Conservation (phyloP, 1,140 invertebrate species). For the Leptinotarsa texana region DNA sequence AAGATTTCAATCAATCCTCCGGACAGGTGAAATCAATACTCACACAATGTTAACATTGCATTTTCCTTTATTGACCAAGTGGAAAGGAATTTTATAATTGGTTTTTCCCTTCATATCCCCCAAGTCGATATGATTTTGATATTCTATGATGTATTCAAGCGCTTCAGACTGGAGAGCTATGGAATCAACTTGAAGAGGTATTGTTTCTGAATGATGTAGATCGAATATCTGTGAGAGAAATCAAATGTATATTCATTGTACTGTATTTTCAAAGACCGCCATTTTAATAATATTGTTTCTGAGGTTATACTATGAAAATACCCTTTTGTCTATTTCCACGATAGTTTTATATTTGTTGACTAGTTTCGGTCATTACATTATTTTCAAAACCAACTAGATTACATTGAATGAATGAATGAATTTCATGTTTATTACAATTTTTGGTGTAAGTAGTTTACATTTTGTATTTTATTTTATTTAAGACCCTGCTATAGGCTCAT, state of each 20-base stretch:
- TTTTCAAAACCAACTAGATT: too few relatives aligned
- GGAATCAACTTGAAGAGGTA: slow-evolving; percentile 35
- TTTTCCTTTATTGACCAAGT: slow-evolving; percentile 19
- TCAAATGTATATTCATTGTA: not conserved
- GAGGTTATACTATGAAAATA: too few relatives aligned
- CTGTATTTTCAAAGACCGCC: too few relatives aligned
- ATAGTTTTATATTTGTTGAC: too few relatives aligned
- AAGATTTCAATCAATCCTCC: not conserved
- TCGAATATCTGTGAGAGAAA: slow-evolving; percentile 41
- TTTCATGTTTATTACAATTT: too few relatives aligned
- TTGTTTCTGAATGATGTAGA: slow-evolving; percentile 24
- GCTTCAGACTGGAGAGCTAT: slow-evolving; percentile 31
- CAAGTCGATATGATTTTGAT: slow-evolving; percentile 32
- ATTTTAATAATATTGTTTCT: not conserved
- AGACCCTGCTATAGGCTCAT: too few relatives aligned
- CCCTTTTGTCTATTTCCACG: too few relatives aligned
- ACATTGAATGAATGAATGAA: too few relatives aligned
- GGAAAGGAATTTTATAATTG: slow-evolving; percentile 28
- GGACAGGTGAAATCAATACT: not conserved
- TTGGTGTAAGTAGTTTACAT: too few relatives aligned
- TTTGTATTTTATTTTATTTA: too few relatives aligned
- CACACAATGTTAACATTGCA: not conserved
- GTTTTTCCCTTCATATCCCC: slow-evolving; percentile 37
- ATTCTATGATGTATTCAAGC: slow-evolving; percentile 32
- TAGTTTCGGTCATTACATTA: too few relatives aligned